A percentile compares a stretch with the other conserved stretches of the same genome.
Conservation (phyloP, 1,140 invertebrate genomes). For the Sesamia nonagrioides region DNA sequence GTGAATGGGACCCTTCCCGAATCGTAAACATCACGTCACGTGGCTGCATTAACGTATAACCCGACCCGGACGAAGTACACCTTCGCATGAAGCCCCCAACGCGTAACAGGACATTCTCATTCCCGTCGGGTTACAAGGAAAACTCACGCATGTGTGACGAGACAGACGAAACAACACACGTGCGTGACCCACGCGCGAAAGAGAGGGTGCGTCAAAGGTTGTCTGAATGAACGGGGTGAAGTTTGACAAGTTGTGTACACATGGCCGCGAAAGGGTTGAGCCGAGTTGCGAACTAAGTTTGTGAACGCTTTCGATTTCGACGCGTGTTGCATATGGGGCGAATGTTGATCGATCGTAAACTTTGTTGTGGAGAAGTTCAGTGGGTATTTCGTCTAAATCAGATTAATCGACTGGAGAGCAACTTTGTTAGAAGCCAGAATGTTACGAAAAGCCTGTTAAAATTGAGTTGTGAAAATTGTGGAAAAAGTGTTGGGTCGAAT, state of each 20-base stretch:
- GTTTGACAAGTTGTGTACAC: conserved; percentile 76
- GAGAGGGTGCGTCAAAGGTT: conserved; percentile 70
- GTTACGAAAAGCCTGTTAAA: conserved; percentile 55
- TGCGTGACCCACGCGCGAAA: conserved; percentile 71
- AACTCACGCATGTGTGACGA: conserved; percentile 68
- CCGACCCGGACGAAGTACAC: conserved; percentile 55
- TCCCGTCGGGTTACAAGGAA: conserved; percentile 61
- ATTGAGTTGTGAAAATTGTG: conserved; percentile 57
- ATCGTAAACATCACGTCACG: conserved; percentile 67
- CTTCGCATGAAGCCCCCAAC: conserved; percentile 39
- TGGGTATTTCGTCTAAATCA: conserved; percentile 61
- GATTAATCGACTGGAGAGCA: conserved; percentile 54
- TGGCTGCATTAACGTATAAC: conserved; percentile 64
- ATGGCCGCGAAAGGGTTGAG: conserved; percentile 79
- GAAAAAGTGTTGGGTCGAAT: conserved; percentile 72
- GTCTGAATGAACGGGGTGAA: conserved; percentile 82
- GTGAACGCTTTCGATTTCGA: conserved; percentile 81
- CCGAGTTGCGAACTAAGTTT: conserved; percentile 74
- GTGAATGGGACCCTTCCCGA: conserved; percentile 67
- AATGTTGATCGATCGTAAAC: conserved; percentile 71
- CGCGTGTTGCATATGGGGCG: conserved; percentile 78
- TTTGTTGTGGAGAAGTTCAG: conserved; percentile 66
- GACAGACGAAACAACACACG: conserved; percentile 78
- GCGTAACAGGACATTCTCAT: conserved; percentile 46
- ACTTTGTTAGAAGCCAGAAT: conserved; percentile 21